Evolutionary conservation across 2,797 vertebrate genomes (phyloP).

Genomic region (Sebastiscus tertius): DNA sequence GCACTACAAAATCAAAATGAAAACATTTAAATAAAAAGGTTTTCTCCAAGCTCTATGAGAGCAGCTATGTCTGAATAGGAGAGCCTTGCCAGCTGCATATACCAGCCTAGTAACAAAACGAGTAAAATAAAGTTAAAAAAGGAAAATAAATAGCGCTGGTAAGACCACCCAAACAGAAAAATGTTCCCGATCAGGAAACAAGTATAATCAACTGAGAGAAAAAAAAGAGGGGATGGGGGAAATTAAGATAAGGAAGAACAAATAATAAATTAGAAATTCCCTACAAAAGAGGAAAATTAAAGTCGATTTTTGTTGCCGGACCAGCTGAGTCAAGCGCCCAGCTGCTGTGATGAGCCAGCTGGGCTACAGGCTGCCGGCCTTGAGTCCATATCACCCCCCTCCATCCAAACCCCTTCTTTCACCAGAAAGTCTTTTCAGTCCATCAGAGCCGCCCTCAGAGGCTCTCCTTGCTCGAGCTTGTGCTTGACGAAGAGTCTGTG

Average conservation of each 20-base stretch:
- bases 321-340: slow-evolving; percentile 41
- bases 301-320: slow-evolving; percentile 61
- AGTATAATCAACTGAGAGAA: slow-evolving; percentile 72
- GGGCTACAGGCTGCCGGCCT: slow-evolving; percentile 66
- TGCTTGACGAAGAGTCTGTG: slow-evolving; percentile 92
- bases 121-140: slow-evolving; percentile 63
- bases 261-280: slow-evolving; percentile 88
- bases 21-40: slow-evolving; percentile 83
- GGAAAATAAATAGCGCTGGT: slow-evolving; percentile 86
- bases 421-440: slow-evolving; percentile 61
- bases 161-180: slow-evolving; percentile 87
- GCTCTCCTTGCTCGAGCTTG: slow-evolving; percentile 97
- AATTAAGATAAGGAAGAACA: slow-evolving; percentile 83
- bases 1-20: slow-evolving; percentile 96
- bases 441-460: slow-evolving; percentile 81
- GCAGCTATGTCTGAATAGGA: slow-evolving; percentile 89
- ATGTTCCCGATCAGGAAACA: slow-evolving; percentile 85
- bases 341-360: slow-evolving; percentile 48
- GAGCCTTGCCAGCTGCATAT: slow-evolving; percentile 90
- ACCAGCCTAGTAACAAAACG: slow-evolving; percentile 84
- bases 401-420: slow-evolving; percentile 50
- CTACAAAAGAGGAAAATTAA: slow-evolving; percentile 80
- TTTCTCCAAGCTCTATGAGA: slow-evolving; percentile 93
- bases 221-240: slow-evolving; percentile 60
- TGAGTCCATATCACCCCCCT: slow-evolving; percentile 67